These are phyloP conservation scores for Odiellus spinosus DNA, from an alignment of 2,888 invertebrate species.

Conservation along the genomic window DNA sequence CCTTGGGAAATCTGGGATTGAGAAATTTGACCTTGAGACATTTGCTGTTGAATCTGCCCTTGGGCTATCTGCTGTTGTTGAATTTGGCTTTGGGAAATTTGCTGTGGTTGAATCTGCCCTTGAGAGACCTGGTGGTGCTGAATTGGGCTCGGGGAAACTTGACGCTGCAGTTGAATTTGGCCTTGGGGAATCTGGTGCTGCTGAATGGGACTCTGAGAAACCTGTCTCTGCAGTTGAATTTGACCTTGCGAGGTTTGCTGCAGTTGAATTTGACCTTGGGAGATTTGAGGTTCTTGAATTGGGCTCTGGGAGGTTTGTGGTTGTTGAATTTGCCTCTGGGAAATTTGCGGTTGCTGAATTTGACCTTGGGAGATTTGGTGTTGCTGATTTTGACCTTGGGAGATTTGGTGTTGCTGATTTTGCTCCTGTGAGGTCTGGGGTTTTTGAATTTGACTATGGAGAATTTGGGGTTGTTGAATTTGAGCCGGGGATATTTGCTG, in stretches of 20 bases:
- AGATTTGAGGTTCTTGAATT: conserved; percentile 8
- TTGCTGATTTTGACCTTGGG: conserved; percentile 6
- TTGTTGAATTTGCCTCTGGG: conserved; percentile 9
- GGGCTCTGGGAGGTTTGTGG: conserved; percentile 10
- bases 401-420: conserved; percentile 5
- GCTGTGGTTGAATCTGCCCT: too few relatives aligned
- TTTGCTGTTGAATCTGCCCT: neutral
- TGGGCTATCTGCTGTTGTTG: too few relatives aligned
- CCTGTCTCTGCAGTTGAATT: conserved; percentile 7
- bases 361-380: conserved; percentile 5
- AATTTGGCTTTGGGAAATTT: too few relatives aligned
- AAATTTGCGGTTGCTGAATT: conserved; percentile 4
- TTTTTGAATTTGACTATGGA: conserved; percentile 5
- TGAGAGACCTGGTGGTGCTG: too few relatives aligned
- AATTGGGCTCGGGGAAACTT: too few relatives aligned
- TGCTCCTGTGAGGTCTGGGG: conserved; percentile 4
- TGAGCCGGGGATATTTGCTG: conserved; percentile 6
- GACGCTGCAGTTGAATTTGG: too few relatives aligned
- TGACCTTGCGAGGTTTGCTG: conserved; percentile 10
- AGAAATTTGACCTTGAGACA: too few relatives aligned
- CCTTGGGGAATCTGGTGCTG: too few relatives aligned
- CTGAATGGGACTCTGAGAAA: too few relatives aligned
- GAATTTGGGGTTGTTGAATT: conserved; percentile 8
- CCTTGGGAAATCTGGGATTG: too few relatives aligned
- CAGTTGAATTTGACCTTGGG: conserved; percentile 11